Evolutionary conservation across 2,888 invertebrate genomes (phyloP).

Genomic region (Chrysopilus asiliformis): DNA sequence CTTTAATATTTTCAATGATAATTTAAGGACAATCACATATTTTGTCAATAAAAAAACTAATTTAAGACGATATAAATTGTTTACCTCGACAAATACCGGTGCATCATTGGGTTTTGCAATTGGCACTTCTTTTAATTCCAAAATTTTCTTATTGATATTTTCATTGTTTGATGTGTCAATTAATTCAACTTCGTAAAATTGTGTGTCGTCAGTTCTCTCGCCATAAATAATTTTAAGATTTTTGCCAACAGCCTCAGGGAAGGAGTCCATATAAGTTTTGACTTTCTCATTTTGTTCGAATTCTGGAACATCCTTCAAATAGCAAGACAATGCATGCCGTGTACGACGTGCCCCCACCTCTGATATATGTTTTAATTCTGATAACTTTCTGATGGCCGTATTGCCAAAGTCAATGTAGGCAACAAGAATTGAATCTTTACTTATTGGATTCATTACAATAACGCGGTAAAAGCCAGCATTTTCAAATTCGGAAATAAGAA

Average conservation of each 20-base stretch:
- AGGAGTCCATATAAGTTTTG: conserved; percentile 19
- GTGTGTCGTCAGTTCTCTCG: conserved; percentile 17
- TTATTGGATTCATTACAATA: conserved; percentile 22
- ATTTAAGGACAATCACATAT: background rate
- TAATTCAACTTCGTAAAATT: conserved; percentile 19
- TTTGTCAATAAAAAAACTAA: no score
- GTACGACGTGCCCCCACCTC: conserved; percentile 18
- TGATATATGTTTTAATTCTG: conserved; percentile 22
- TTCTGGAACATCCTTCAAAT: conserved; percentile 24
- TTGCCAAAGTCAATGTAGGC: conserved; percentile 30
- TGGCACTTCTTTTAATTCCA: conserved; percentile 18
- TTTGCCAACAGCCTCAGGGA: conserved; percentile 2
- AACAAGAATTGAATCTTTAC: conserved; percentile 21
- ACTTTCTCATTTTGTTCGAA: conserved; percentile 23
- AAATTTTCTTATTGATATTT: conserved; percentile 24
- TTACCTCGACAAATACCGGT: conserved; percentile 23
- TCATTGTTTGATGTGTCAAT: conserved; percentile 21
- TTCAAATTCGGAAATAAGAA: conserved; percentile 23
- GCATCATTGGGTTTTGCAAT: conserved; percentile 17
- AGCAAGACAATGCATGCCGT: conserved; percentile 23
- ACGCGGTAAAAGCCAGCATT: conserved; percentile 21
- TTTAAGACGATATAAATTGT: background rate
- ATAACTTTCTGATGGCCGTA: conserved; percentile 21
- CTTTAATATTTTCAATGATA: background rate
- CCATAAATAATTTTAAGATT: conserved; percentile 21